phyloP scores from a whole-genome alignment of 2,113 vertebrate species.

The Cichladusa arquata region DNA sequence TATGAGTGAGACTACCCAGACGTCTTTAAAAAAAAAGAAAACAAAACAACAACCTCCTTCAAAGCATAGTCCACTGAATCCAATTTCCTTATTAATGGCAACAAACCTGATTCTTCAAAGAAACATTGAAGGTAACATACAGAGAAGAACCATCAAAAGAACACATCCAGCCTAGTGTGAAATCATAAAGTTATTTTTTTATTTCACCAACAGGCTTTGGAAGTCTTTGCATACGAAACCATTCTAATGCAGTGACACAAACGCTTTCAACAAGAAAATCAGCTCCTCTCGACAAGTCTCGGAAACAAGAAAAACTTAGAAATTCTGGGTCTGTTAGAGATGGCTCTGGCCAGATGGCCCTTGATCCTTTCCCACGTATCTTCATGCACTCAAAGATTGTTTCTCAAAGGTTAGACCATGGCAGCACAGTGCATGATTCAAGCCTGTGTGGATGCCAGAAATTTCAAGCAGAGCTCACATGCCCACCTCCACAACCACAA shows the following conservation, averaged over 20 bases:
- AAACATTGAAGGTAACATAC: background rate
- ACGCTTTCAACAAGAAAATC: background rate
- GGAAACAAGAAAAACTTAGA: background rate
- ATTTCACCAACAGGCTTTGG: background rate
- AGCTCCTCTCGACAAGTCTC: background rate
- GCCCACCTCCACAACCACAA: background rate
- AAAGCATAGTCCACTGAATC: background rate
- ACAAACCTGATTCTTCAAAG: background rate
- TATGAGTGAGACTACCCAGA: background rate
- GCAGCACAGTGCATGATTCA: background rate
- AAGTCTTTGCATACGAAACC: background rate
- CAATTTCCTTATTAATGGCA: background rate
- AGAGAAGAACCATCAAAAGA: background rate
- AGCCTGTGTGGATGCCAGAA: background rate
- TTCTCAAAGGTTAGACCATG: background rate
- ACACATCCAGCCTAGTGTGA: background rate
- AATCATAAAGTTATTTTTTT: background rate
- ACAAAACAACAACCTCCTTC: background rate
- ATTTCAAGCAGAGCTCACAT: background rate
- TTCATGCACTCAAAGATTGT: background rate
- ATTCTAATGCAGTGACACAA: background rate
- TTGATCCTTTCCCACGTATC: background rate
- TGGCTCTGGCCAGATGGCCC: background rate
- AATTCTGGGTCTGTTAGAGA: background rate
- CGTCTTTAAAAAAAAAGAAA: background rate